A percentile compares a stretch with the other conserved stretches of the same genome.
Conservation (phyloP, 2,113 vertebrate species). For the Hippocampus comes region DNA sequence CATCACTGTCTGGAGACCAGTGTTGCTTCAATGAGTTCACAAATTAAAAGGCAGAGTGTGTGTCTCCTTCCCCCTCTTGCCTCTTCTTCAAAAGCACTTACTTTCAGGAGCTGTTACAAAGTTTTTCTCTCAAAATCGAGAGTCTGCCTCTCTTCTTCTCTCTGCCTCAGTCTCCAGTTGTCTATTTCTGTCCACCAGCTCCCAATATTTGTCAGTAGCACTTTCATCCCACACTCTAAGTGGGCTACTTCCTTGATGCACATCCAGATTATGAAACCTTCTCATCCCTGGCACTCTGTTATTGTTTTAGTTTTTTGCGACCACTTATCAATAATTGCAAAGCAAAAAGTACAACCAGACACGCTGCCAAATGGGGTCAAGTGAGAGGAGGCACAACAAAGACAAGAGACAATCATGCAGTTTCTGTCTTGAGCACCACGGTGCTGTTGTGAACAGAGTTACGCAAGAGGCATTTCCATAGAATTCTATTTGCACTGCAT, state of each 20-base stretch:
- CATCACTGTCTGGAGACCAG: constrained; percentile 25
- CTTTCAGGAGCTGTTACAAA: constrained; percentile 27
- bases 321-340: constrained; percentile 32
- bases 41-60: constrained; percentile 49
- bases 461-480: constrained; percentile 33
- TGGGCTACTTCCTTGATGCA: constrained; percentile 39
- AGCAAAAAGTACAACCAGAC: constrained; percentile 35
- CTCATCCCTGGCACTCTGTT: not conserved
- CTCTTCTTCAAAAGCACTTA: constrained; percentile 39
- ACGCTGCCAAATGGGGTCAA: constrained; percentile 29
- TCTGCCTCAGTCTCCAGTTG: constrained; percentile 56
- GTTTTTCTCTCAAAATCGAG: constrained; percentile 45
- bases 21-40: constrained; percentile 35
- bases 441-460: constrained; percentile 25
- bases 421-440: constrained; percentile 6
- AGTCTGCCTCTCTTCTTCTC: constrained; percentile 31
- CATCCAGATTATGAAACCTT: constrained; percentile 34
- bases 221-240: constrained; percentile 61
- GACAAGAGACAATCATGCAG: constrained; percentile 23
- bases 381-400: constrained; percentile 17
- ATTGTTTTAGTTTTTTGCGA: not conserved
- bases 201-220: constrained; percentile 52
- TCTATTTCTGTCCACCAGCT: constrained; percentile 56
- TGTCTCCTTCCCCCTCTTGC: constrained; percentile 29
- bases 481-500: not conserved